Percentiles rank a stretch among this genome's conserved stretches.
These are phyloP conservation scores for Pangasianodon hypophthalmus DNA, from an alignment of 2,113 vertebrate species.

Conservation along the genomic window DNA sequence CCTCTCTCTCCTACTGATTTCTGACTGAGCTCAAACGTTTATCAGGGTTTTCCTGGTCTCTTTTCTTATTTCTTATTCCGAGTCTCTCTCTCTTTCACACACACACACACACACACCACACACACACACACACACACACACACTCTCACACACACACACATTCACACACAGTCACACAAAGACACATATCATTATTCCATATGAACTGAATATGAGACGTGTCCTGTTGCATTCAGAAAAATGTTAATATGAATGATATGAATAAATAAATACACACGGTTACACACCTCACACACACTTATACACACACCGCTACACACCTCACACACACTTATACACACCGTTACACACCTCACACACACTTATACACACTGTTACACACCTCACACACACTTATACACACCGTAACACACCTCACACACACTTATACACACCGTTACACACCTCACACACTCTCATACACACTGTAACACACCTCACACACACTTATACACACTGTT, in stretches of 20 bases:
- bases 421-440: not conserved
- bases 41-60: not conserved
- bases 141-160: not conserved
- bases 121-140: not conserved
- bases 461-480: not conserved
- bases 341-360: not conserved
- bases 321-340: not conserved
- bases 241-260: too few species aligned
- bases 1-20: slow-evolving; percentile 36
- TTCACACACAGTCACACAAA: not conserved
- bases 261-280: not conserved
- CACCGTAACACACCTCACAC: not conserved
- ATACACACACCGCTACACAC: not conserved
- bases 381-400: not conserved
- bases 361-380: not conserved
- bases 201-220: too few species aligned
- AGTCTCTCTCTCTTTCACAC: not conserved
- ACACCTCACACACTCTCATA: not conserved
- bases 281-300: not conserved
- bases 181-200: not conserved
- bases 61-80: slow-evolving; percentile 1
- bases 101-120: not conserved
- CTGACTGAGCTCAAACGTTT: not conserved
- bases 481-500: not conserved
- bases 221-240: too few species aligned